These are phyloP conservation scores for Pipistrellus kuhlii DNA, from an alignment of 2,797 vertebrate species.

Conservation along the genomic window DNA sequence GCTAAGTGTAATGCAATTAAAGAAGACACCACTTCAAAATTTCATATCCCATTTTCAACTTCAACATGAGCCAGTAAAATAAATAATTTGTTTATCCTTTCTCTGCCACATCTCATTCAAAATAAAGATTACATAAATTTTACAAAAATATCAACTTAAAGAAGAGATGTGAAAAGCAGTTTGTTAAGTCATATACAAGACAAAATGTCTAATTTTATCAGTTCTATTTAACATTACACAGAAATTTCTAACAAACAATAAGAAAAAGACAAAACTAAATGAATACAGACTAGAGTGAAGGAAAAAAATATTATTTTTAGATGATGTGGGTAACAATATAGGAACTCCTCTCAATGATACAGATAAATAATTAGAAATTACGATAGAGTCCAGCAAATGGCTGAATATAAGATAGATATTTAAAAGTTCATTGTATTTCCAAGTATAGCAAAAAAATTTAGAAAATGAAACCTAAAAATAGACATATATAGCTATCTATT, in stretches of 20 bases:
- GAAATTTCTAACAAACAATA: neutral
- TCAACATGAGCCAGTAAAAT: neutral
- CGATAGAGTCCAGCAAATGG: neutral
- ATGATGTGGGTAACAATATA: neutral
- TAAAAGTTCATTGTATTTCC: neutral
- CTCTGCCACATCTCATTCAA: neutral
- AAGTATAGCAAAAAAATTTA: neutral
- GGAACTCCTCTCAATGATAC: neutral
- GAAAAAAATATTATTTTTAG: neutral
- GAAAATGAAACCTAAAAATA: neutral
- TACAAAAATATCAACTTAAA: neutral
- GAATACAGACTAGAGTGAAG: neutral
- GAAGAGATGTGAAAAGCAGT: neutral
- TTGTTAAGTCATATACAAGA: neutral
- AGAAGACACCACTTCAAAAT: neutral
- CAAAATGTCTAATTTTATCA: neutral
- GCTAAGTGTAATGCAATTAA: neutral
- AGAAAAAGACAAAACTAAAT: neutral
- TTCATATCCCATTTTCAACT: neutral
- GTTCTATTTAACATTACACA: neutral
- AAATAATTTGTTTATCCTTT: neutral
- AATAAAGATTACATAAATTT: neutral
- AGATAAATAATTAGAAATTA: neutral
- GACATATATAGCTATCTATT: neutral
- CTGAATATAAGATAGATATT: neutral